A percentile compares a stretch with the other conserved stretches of the same genome.
Conservation (phyloP, 2,888 invertebrate species). For the Ophonus ardosiacus region DNA sequence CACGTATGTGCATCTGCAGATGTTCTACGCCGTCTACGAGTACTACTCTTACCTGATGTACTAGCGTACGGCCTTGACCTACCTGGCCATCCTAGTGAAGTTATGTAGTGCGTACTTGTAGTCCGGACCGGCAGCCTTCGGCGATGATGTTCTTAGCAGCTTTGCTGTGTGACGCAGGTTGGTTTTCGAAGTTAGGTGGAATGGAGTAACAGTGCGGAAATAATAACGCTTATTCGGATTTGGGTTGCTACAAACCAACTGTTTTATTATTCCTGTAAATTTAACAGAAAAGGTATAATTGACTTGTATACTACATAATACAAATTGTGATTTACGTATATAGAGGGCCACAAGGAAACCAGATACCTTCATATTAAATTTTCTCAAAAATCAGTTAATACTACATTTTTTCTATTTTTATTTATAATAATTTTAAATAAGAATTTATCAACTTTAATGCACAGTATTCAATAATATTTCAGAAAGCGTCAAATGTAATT, state of each 20-base stretch:
- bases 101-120: slow-evolving; percentile 63
- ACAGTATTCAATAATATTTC: too few relatives aligned
- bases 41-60: slow-evolving; percentile 74
- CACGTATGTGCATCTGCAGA: slow-evolving; percentile 84
- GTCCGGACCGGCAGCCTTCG: slow-evolving; percentile 1
- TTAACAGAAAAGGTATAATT: neutral
- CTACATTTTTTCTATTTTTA: too few relatives aligned
- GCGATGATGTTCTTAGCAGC: neutral
- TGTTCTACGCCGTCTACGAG: slow-evolving; percentile 77
- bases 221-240: too few relatives aligned
- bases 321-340: too few relatives aligned
- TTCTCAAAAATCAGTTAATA: too few relatives aligned
- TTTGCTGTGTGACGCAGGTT: neutral
- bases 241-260: too few relatives aligned
- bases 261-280: neutral
- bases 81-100: slow-evolving; percentile 60
- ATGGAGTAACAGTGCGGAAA: too few relatives aligned
- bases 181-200: neutral
- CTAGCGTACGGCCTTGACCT: slow-evolving; percentile 71
- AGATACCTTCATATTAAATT: neutral
- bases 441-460: too few relatives aligned
- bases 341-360: neutral
- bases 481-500: too few relatives aligned
- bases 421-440: too few relatives aligned
- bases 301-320: too few relatives aligned